These are phyloP conservation scores for Laterallus jamaicensis DNA, from an alignment of 2,113 vertebrate genomes.

Conservation along the genomic window DNA sequence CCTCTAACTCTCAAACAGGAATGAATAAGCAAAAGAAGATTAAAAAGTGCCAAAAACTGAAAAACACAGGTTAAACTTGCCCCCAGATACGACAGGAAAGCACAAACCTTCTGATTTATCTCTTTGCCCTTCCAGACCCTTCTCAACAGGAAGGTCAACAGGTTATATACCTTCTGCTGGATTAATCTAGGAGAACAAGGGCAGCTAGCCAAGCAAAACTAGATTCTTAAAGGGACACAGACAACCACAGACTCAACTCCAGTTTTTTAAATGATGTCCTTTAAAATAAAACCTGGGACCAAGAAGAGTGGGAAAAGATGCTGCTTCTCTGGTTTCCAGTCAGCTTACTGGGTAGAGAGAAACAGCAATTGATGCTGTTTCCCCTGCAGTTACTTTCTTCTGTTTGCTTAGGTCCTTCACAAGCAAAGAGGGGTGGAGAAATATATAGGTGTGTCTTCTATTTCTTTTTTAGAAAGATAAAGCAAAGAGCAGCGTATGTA, in stretches of 20 bases:
- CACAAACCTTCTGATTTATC: neutral
- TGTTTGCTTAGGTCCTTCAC: neutral
- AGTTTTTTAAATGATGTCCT: neutral
- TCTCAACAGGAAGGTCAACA: constrained; percentile 56
- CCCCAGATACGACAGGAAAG: neutral
- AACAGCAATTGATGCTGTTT: neutral
- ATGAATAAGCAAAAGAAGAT: neutral
- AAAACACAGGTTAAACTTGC: neutral
- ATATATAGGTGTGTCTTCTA: neutral
- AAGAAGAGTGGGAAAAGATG: neutral
- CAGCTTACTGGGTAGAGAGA: neutral
- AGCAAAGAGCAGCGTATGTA: neutral
- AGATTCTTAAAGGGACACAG: constrained; percentile 38
- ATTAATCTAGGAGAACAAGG: constrained; percentile 40
- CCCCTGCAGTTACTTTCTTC: neutral
- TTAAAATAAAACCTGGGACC: neutral
- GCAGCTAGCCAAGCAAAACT: constrained; percentile 45
- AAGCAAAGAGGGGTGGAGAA: neutral
- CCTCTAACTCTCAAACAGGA: neutral
- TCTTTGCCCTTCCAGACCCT: constrained; percentile 36
- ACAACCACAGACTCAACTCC: neutral
- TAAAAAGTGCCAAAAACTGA: neutral
- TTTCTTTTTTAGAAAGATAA: neutral
- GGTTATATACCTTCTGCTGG: constrained; percentile 65
- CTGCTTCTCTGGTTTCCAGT: neutral